phyloP scores from a whole-genome alignment of 2,113 vertebrate species.

The Gadus macrocephalus region DNA sequence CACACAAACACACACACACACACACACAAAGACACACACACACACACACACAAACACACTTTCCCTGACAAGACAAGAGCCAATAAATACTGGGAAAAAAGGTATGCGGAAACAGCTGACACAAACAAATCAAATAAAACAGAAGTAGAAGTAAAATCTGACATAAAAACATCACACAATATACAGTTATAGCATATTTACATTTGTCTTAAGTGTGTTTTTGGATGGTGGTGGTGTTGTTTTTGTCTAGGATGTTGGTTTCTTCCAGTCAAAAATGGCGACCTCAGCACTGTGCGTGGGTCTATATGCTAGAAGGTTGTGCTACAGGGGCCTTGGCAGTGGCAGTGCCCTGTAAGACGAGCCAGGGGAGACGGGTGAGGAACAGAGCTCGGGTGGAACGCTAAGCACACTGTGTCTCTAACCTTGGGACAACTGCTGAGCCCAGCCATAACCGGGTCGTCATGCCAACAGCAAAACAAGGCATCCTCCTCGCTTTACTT shows the following conservation, averaged over 20 bases:
- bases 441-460: conserved; percentile 16
- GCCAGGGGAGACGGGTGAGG: conserved; percentile 35
- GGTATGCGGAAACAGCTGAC: no score
- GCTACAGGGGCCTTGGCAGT: conserved; percentile 35
- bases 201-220: no score
- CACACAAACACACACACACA: no score
- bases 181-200: no score
- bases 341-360: conserved; percentile 57
- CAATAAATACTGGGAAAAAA: no score
- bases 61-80: no score
- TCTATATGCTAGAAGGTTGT: no score
- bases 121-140: no score
- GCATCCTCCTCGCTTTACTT: background rate
- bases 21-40: no score
- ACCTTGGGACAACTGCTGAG: conserved; percentile 60
- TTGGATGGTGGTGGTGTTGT: background rate
- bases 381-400: conserved; percentile 44
- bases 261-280: conserved; percentile 33
- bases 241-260: conserved; percentile 19
- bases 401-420: conserved; percentile 49
- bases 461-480: conserved; percentile 25
- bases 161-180: no score
- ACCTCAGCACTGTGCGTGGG: conserved; percentile 42
- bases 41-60: no score
- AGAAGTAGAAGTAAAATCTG: no score